Percentiles rank a stretch among this genome's conserved stretches.
These are phyloP conservation scores for Falcaria lacertinaria DNA, from an alignment of 2,888 invertebrate species.

Conservation along the genomic window DNA sequence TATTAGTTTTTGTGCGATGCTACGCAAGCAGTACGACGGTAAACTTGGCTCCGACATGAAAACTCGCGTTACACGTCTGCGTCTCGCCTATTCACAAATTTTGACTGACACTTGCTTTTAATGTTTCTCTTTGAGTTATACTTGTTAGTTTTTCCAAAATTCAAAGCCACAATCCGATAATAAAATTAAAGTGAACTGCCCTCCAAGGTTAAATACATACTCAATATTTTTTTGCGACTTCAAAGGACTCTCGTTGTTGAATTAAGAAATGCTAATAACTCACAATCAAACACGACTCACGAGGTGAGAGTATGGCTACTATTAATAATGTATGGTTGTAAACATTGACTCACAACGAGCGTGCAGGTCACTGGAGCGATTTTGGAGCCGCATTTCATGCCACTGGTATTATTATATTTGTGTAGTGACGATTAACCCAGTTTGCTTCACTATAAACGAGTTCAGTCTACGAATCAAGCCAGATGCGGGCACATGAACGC, in stretches of 20 bases:
- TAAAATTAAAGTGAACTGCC: slow-evolving; percentile 1
- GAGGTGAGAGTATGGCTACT: background rate
- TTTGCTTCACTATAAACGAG: slow-evolving; percentile 38
- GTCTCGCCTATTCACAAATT: background rate
- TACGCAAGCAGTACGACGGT: background rate
- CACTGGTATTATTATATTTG: slow-evolving; percentile 50
- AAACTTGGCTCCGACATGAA: background rate
- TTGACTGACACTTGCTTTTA: background rate
- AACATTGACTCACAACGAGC: slow-evolving; percentile 49
- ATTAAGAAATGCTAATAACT: slow-evolving; percentile 7
- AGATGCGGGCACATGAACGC: too few relatives aligned
- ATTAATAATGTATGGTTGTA: slow-evolving; percentile 25
- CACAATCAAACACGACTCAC: background rate
- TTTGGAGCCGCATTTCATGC: slow-evolving; percentile 36
- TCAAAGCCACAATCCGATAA: slow-evolving; percentile 6
- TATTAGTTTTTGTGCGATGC: too few relatives aligned
- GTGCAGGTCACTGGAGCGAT: slow-evolving; percentile 52
- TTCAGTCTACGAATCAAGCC: slow-evolving; percentile 31
- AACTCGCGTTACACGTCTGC: background rate
- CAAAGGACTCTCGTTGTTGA: slow-evolving; percentile 6
- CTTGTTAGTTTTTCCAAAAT: background rate
- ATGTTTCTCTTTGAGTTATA: background rate
- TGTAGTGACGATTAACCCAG: slow-evolving; percentile 60
- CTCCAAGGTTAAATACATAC: slow-evolving; percentile 4
- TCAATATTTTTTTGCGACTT: slow-evolving; percentile 12